These are phyloP conservation scores for Scaptomyza montana DNA, from an alignment of 1,140 invertebrate species.

Conservation along the genomic window DNA sequence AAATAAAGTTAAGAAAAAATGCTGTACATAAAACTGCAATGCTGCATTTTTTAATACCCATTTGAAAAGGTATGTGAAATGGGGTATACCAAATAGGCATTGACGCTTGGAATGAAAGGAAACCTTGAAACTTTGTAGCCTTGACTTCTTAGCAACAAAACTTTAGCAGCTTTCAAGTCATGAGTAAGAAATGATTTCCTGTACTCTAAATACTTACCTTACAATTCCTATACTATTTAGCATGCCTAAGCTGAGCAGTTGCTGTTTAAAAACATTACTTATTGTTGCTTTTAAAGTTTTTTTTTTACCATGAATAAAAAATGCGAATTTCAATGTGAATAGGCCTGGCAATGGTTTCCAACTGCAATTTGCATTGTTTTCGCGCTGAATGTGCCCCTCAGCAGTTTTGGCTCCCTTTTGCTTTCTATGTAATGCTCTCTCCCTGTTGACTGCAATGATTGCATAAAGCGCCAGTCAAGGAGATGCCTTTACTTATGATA, in stretches of 20 bases:
- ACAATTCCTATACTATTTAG: not conserved
- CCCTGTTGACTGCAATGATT: constrained; percentile 61
- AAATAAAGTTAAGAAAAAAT: constrained; percentile 41
- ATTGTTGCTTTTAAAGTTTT: constrained; percentile 60
- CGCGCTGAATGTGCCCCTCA: constrained; percentile 50
- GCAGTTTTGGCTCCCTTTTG: constrained; percentile 4
- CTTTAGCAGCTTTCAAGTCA: too few species aligned
- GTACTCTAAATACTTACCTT: not conserved
- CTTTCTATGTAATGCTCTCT: constrained; percentile 19
- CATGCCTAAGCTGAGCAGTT: too few species aligned
- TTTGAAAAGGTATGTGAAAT: not conserved
- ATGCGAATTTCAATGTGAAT: constrained; percentile 77
- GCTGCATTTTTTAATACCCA: constrained; percentile 51
- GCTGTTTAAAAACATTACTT: constrained; percentile 19
- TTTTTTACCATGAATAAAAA: constrained; percentile 60
- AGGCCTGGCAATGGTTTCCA: constrained; percentile 66
- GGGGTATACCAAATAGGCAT: not conserved
- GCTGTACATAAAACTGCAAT: constrained; percentile 55
- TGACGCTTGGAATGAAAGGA: too few species aligned
- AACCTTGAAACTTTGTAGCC: too few species aligned
- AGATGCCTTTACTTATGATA: constrained; percentile 30
- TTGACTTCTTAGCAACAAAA: too few species aligned
- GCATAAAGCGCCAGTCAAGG: constrained; percentile 57
- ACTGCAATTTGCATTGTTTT: constrained; percentile 69
- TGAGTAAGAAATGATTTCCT: too few species aligned